These are phyloP conservation scores for Synergus umbraculus DNA, from an alignment of 2,888 invertebrate species.

Conservation along the genomic window DNA sequence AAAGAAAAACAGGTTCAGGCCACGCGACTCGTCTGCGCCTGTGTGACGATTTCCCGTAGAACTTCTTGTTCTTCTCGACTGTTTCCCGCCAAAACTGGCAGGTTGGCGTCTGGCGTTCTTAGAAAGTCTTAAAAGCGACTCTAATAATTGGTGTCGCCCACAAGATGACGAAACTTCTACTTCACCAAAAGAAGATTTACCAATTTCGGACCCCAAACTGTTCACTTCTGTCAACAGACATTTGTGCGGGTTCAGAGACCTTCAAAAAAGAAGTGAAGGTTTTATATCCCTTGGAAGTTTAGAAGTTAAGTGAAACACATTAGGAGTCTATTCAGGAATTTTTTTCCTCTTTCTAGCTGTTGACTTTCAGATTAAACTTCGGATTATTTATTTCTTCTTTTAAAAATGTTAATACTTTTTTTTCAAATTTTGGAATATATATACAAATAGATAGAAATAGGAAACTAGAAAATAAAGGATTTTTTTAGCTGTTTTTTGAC, in stretches of 20 bases:
- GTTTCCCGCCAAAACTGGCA: slow-evolving; percentile 69
- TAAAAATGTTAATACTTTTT: too few species aligned
- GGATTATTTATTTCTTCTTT: too few species aligned
- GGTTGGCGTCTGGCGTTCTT: slow-evolving; percentile 42
- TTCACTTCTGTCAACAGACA: slow-evolving; percentile 42
- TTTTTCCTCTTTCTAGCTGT: background rate
- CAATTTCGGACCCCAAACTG: background rate
- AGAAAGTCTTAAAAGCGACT: slow-evolving; percentile 13
- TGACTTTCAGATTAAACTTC: background rate
- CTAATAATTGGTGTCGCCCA: slow-evolving; percentile 20
- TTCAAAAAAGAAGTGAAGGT: slow-evolving; percentile 28
- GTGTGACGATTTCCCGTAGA: slow-evolving; percentile 55
- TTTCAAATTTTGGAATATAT: too few species aligned
- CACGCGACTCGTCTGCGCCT: slow-evolving; percentile 67
- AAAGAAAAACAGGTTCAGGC: slow-evolving; percentile 68
- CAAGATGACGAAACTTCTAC: background rate
- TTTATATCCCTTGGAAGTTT: background rate
- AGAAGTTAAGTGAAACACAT: background rate
- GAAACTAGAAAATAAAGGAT: too few species aligned
- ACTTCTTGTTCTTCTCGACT: slow-evolving; percentile 46
- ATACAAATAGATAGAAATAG: too few species aligned
- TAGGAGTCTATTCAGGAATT: background rate
- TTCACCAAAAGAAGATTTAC: slow-evolving; percentile 4
- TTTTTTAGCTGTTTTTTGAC: too few species aligned
- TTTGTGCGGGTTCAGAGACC: slow-evolving; percentile 18